Evolutionary conservation across 2,113 vertebrate genomes (phyloP), one percentile per base, ranked within the genome.

Genomic region (Dicentrarchus labrax): DNA sequence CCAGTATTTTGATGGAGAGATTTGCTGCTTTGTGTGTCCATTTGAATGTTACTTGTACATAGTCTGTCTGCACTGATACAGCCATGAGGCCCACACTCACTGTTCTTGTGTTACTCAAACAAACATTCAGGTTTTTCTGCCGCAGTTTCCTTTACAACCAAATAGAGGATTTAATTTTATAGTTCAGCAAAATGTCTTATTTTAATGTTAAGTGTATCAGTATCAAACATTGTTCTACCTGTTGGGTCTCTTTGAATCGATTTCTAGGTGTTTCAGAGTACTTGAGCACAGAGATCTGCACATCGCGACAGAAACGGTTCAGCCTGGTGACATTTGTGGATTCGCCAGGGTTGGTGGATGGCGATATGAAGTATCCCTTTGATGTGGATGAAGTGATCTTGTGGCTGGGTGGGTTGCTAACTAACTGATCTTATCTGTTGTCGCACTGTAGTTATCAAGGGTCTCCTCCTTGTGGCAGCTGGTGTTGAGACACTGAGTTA

Each of bases 351-450:
- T 88, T 96, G 82, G 96, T 97, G 67, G 96, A 97, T 1, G 96
- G 96, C 0, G 96, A 97, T 64, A 97, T 97, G 96, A 97, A 97
- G 90, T 97, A 97, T 67, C 96, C 96, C 7, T 97, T 97, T 80
- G 95, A 97, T 22, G 96, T 97, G 67, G 96, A 97, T 11, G 90
- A 95, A n/a, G 95, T 96, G 2, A 82, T 97, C 57, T 82, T 96
- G 54, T 96, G 96, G 96, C 92, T 97, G 1, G 96, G 96, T 97
- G 72, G 76, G 95, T 92, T 4, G 43, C 30, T 4, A 6, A 11
- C 30, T 16, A 2, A 24, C 36, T 19, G 66, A 43, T 50, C 24
- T 59, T 24, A 19, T 6, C 51, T 61, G 9, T 39, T 61, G 11
- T 50, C 3, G 0, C 11, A 2, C 41, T 80, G 51, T 72, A 16